Base-by-base conservation (phyloP, 2,797 vertebrate species). In the Cirrhinus molitorella region DNA sequence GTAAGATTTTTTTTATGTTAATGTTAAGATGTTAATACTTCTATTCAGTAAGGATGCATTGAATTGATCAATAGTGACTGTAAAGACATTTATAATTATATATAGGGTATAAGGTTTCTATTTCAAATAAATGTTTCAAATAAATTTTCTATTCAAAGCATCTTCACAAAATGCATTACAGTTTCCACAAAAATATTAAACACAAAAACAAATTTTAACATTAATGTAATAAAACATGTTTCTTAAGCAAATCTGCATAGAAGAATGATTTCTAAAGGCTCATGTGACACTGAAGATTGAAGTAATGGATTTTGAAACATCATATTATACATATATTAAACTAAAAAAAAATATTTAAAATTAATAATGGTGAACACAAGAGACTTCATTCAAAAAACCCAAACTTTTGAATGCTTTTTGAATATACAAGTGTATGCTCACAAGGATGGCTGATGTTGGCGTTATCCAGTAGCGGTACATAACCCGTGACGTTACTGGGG, bases 401-500 rank as follows among this genome's bases (percentile, higher is more conserved):
- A 31, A 72, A 51, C 9, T 31, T 49, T 51, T 72, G 25, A 72
- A n/a, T 2, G 31, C 11, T n/a, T 17, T 59, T 0, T 71, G 79
- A n/a, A 8, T 71, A 5, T 51, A 19, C 2, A 86, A 76, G 57
- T 61, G 79, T 88, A 79, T 88, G 96, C 97, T 98, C 94, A 99
- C 98, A 99, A 90, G 96, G 97, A 92, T 98, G 96, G 90, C 94
- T 96, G 91, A 99, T 97, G 95, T 97, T 99, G 89, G 97, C 97
- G 51, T 99, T 99, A 92, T 99, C 98, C 93, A 99, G 91, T 19
- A 99, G 95, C 3, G 97, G 96, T 86, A 99, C 96, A 0, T 98
- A 99, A 92, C 98, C 98, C 0, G 97, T 98, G 90, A 99, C 94
- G 63, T 98, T 99, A 94, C 97, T 98, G 79, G 98, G 97, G 92